Evolutionary conservation across 2,113 vertebrate genomes (phyloP), one percentile per base, ranked within the genome.

Genomic region (Takifugu flavidus): DNA sequence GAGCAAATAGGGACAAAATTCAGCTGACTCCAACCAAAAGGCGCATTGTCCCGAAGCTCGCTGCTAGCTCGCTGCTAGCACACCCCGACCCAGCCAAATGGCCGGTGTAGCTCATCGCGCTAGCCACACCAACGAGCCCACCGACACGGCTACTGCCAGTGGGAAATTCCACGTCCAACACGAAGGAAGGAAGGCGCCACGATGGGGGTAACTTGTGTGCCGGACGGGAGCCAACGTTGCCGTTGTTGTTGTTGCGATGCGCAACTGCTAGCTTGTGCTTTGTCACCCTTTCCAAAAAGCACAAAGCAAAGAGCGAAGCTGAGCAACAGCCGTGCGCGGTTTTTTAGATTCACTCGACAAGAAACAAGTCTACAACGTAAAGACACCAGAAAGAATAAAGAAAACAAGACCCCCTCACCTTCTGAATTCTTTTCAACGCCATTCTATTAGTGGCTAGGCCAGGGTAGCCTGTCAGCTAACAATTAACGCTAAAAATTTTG

Each of bases 391-490:
- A 53, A 29, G 52, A 60, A 63, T 20, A 20, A 20, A 20, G 20
- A 49, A n/a, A 81, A 64, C 77, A 13, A 78, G 54, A 75, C 61
- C 74, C 59, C 89, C 91, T 92, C 85, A 92, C 91, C 91, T 92
- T 92, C 82, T 92, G 91, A 80, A 92, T 92, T 87, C 91, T 87
- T 88, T 92, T 92, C 90, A 92, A 88, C 91, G 91, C 91, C 91
- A 92, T 92, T 87, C 84, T 86, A 82, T 83, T 65, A 82, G 78
- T 80, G 85, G 87, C 87, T 89, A 72, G 59, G 81, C 31, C 85
- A 77, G 77, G 65, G 70, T 87, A 85, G 82, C 85, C 73, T 83
- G 82, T 84, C 65, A 87, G 80, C 74, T 89, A 87, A 83, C 78
- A 64, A 75, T 82, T 84, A 61, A 82, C 79, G 82, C 84, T 83